phyloP scores from a whole-genome alignment of 2,888 invertebrate genomes.

The Physocephala rufipes region DNA sequence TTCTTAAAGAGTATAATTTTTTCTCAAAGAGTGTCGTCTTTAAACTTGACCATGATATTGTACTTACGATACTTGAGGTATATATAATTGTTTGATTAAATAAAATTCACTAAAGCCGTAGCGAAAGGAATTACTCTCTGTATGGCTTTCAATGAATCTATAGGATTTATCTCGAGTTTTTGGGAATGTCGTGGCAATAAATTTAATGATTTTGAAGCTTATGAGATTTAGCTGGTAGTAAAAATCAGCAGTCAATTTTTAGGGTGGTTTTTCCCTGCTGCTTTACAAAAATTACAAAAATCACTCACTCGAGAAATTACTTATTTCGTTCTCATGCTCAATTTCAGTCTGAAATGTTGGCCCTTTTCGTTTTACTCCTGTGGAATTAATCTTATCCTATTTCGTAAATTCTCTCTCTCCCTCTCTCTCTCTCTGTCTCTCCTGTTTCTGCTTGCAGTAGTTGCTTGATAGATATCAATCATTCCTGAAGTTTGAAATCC shows the following conservation, averaged over 20 bases:
- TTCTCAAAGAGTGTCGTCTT: no score
- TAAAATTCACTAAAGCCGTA: no score
- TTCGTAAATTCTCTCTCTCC: not conserved
- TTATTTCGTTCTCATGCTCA: slow-evolving; percentile 1
- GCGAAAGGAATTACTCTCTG: no score
- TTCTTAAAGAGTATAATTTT: no score
- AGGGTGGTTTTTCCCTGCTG: not conserved
- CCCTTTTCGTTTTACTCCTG: not conserved
- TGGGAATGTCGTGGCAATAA: not conserved
- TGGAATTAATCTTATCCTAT: not conserved
- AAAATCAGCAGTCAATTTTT: slow-evolving; percentile 3
- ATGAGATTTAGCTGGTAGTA: not conserved
- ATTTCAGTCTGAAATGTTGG: not conserved
- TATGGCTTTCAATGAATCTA: not conserved
- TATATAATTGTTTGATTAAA: no score
- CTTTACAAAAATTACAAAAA: slow-evolving; percentile 3
- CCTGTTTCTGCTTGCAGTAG: no score
- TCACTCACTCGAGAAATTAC: slow-evolving; percentile 22
- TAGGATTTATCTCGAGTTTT: not conserved
- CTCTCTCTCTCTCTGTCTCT: no score
- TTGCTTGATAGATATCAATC: not conserved
- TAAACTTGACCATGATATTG: no score
- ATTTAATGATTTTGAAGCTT: slow-evolving; percentile 9
- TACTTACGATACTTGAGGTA: no score
- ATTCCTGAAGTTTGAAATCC: slow-evolving; percentile 3